These are phyloP conservation scores for Eupleurogrammus muticus DNA, from an alignment of 2,797 vertebrate species.

Conservation along the genomic window DNA sequence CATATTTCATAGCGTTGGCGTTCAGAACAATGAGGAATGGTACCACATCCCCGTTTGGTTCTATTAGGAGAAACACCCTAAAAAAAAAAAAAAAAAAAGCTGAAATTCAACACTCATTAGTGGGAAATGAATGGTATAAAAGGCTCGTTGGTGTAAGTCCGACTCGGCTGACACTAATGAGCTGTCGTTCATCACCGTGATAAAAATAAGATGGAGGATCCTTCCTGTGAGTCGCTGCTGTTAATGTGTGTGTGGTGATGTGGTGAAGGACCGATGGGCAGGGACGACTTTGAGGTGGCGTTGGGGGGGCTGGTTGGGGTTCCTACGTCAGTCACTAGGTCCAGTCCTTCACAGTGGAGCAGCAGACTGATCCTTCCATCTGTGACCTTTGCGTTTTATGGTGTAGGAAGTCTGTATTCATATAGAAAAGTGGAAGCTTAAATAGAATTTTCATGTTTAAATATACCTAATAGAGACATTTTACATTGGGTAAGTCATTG, in stretches of 20 bases:
- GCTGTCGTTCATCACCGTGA: constrained; percentile 58
- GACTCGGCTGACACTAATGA: constrained; percentile 61
- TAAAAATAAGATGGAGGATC: constrained; percentile 62
- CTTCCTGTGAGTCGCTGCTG: constrained; percentile 49
- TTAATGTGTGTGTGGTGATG: too few species aligned
- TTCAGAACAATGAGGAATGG: not conserved
- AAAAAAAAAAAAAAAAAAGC: constrained; percentile 11
- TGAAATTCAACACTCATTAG: constrained; percentile 25
- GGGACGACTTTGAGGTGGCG: constrained; percentile 30
- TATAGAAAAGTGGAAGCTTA: too few species aligned
- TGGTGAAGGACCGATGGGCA: constrained; percentile 44
- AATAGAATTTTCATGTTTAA: too few species aligned
- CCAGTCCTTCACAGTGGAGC: constrained; percentile 13
- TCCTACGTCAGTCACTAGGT: constrained; percentile 19
- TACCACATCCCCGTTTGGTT: not conserved
- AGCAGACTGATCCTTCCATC: constrained; percentile 11
- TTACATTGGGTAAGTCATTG: too few species aligned
- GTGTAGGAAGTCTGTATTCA: not conserved
- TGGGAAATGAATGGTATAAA: constrained; percentile 18
- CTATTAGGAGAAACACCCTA: not conserved
- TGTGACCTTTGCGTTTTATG: constrained; percentile 13
- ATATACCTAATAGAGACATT: too few species aligned
- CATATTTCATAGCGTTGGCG: not conserved
- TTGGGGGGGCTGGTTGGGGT: constrained; percentile 6
- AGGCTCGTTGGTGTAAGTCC: constrained; percentile 36